Evolutionary conservation across 2,888 invertebrate genomes (phyloP).

Genomic region (Caenorhabditis sp.): DNA sequence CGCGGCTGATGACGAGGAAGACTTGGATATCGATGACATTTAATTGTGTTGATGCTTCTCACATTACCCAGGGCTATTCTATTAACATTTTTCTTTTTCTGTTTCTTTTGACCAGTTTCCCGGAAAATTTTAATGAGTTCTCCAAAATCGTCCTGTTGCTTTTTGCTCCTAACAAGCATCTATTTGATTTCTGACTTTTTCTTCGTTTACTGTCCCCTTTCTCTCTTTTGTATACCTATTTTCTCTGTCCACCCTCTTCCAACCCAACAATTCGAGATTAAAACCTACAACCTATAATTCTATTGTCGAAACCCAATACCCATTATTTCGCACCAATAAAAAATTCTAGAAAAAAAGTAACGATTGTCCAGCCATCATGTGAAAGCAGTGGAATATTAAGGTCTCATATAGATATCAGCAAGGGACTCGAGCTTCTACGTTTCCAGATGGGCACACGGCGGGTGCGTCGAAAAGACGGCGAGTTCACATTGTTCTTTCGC

Average conservation of each 20-base stretch:
- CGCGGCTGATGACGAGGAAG: slow-evolving; percentile 59
- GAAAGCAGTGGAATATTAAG: slow-evolving; percentile 33
- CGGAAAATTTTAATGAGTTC: slow-evolving; percentile 1
- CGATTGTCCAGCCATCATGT: not conserved
- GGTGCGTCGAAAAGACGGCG: slow-evolving; percentile 42
- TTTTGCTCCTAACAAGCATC: slow-evolving; percentile 22
- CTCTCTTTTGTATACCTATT: not conserved
- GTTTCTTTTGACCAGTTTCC: slow-evolving; percentile 9
- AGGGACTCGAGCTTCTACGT: no score
- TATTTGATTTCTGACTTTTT: slow-evolving; percentile 8
- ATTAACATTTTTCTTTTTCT: not conserved
- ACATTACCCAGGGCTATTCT: slow-evolving; percentile 11
- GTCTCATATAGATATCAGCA: no score
- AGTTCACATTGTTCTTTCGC: slow-evolving; percentile 59
- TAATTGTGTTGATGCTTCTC: slow-evolving; percentile 63
- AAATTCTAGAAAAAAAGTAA: no score
- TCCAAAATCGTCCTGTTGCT: slow-evolving; percentile 1
- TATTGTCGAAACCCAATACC: not conserved
- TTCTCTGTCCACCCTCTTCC: slow-evolving; percentile 25
- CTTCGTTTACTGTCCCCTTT: not conserved
- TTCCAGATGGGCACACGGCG: slow-evolving; percentile 63
- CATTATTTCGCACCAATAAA: not conserved
- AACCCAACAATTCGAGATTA: slow-evolving; percentile 7
- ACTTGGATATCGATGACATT: slow-evolving; percentile 81
- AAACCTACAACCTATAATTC: not conserved